Conservation (phyloP, 2,113 vertebrate species). For the Ameiurus melas region DNA sequence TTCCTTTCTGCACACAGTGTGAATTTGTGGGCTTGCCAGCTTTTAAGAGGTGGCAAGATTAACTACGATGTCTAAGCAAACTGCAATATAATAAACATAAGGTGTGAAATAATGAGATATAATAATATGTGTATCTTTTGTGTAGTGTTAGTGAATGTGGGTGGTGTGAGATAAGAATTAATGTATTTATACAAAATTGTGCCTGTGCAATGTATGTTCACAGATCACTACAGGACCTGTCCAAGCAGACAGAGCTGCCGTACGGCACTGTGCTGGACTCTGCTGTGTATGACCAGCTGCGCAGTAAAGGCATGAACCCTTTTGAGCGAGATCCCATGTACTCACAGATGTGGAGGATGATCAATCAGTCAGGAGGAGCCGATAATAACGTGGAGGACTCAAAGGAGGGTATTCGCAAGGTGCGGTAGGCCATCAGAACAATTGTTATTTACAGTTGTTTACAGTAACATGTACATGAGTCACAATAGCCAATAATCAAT, state of each 20-base stretch:
- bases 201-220: neutral
- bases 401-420: conserved; percentile 92
- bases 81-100: conserved; percentile 18
- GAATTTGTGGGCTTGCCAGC: conserved; percentile 29
- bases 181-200: neutral
- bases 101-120: neutral
- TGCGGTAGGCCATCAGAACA: conserved; percentile 59
- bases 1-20: conserved; percentile 36
- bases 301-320: conserved; percentile 94
- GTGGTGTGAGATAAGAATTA: neutral
- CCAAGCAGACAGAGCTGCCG: conserved; percentile 93
- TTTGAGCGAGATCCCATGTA: conserved; percentile 98
- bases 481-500: neutral
- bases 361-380: conserved; percentile 90
- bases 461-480: neutral
- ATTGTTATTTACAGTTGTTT: neutral
- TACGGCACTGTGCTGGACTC: conserved; percentile 97
- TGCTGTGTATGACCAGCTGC: conserved; percentile 93
- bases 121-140: neutral
- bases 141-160: neutral
- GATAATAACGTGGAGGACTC: conserved; percentile 96
- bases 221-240: conserved; percentile 96
- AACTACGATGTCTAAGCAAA: conserved; percentile 34
- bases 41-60: conserved; percentile 43
- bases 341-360: conserved; percentile 98